Conservation (phyloP, 2,888 invertebrate genomes). For the Clivina fossor region DNA sequence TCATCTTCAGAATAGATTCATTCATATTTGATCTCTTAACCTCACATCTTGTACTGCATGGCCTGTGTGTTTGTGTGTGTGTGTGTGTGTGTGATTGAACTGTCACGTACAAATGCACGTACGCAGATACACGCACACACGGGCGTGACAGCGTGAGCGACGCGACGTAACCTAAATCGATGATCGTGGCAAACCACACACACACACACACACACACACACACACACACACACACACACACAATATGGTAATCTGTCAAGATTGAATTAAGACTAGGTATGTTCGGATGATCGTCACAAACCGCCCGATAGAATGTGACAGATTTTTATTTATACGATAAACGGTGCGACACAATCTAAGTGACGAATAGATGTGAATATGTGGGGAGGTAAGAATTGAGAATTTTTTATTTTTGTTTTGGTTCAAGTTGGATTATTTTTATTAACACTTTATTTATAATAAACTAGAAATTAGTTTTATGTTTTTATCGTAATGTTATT, state of each 20-base stretch:
- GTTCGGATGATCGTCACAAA: slow-evolving; percentile 21
- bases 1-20: neutral
- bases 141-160: neutral
- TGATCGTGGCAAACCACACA: no score
- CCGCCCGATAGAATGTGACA: slow-evolving; percentile 7
- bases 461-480: no score
- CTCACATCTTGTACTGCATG: neutral
- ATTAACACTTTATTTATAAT: no score
- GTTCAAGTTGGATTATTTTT: no score
- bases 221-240: no score
- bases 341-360: slow-evolving; percentile 9
- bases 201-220: no score
- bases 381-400: no score
- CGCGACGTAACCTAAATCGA: slow-evolving; percentile 16
- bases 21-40: neutral
- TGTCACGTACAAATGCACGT: slow-evolving; percentile 17
- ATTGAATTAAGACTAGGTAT: slow-evolving; percentile 28
- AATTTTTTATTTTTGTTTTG: no score
- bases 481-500: no score
- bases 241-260: slow-evolving; percentile 27
- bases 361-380: no score
- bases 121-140: neutral
- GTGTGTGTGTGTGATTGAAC: slow-evolving; percentile 9
- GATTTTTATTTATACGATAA: no score
- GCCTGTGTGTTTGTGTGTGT: slow-evolving; percentile 6